Conservation (phyloP, 2,113 vertebrate genomes). For the Pavo muticus region DNA sequence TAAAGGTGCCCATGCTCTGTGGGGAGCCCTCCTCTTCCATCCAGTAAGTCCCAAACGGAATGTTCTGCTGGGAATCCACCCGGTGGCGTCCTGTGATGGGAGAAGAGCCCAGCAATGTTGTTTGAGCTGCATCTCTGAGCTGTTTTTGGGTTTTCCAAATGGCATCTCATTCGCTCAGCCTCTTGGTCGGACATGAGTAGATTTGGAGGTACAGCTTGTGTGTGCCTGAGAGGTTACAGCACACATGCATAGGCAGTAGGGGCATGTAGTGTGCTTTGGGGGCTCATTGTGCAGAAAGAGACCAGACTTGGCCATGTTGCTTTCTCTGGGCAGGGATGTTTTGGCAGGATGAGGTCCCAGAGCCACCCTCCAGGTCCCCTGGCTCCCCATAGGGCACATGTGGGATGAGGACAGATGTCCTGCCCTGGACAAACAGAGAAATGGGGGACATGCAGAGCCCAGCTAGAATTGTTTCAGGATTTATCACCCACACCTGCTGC, state of each 20-base stretch:
- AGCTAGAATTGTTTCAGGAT: neutral
- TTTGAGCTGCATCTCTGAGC: neutral
- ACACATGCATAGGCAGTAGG: neutral
- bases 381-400: neutral
- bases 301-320: neutral
- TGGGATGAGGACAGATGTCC: neutral
- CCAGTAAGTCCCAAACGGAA: neutral
- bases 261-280: neutral
- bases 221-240: neutral
- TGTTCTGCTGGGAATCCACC: rapidly evolving
- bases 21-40: neutral
- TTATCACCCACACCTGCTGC: neutral
- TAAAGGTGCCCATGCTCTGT: rapidly evolving
- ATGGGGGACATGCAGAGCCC: neutral
- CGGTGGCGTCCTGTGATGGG: rapidly evolving
- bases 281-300: neutral
- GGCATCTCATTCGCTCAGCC: rapidly evolving
- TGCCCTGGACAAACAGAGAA: rapidly evolving
- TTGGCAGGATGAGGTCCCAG: neutral
- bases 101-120: neutral
- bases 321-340: neutral
- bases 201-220: neutral
- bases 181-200: neutral
- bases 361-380: neutral
- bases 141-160: neutral